phyloP scores from a whole-genome alignment of 1,140 invertebrate genomes.

The Cherax quadricarinatus region DNA sequence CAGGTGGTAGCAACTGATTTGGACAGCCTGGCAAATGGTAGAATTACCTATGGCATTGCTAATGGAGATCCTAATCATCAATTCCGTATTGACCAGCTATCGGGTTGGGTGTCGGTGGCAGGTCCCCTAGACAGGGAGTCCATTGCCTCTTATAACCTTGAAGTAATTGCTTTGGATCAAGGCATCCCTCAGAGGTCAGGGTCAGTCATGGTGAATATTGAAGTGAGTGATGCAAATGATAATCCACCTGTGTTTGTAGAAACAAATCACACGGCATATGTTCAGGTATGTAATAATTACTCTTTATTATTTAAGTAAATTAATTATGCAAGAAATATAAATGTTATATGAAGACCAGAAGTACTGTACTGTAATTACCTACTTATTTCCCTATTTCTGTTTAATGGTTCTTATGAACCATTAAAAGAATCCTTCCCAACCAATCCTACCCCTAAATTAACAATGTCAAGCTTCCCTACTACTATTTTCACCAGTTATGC shows the following conservation, averaged over 20 bases:
- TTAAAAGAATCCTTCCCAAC: too few species aligned
- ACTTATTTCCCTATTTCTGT: too few species aligned
- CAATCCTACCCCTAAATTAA: too few species aligned
- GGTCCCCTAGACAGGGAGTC: constrained; percentile 89
- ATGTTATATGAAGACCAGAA: too few species aligned
- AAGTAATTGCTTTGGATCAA: constrained; percentile 88
- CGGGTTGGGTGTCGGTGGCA: constrained; percentile 87
- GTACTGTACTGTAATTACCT: too few species aligned
- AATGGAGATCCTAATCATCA: constrained; percentile 87
- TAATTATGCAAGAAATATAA: not conserved
- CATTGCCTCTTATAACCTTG: constrained; percentile 85
- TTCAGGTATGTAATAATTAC: constrained; percentile 78
- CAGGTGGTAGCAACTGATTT: constrained; percentile 86
- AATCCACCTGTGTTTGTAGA: constrained; percentile 89
- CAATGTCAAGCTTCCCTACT: too few species aligned
- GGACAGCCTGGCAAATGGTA: constrained; percentile 88
- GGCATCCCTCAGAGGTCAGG: constrained; percentile 86
- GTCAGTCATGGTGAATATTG: constrained; percentile 86
- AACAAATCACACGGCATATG: constrained; percentile 87
- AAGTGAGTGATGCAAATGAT: constrained; percentile 92
- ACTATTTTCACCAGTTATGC: too few species aligned
- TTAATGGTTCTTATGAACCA: too few species aligned
- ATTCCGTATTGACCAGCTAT: constrained; percentile 87
- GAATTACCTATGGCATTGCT: constrained; percentile 87
- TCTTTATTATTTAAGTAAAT: not conserved